These are phyloP conservation scores for Synergus itoensis DNA, from an alignment of 2,888 invertebrate species.

Conservation along the genomic window DNA sequence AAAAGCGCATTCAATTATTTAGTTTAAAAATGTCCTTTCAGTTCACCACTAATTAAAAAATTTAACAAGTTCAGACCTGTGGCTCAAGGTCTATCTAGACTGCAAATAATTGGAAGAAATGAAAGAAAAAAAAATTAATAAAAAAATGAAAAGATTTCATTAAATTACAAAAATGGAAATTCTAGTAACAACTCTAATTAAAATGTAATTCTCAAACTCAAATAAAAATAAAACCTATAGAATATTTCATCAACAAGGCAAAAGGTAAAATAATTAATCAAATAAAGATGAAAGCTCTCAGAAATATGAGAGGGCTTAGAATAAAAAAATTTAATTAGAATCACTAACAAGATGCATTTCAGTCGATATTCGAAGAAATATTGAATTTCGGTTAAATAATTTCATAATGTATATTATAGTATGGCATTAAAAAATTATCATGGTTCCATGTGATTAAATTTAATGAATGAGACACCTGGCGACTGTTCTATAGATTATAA, in stretches of 20 bases:
- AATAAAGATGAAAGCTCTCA: not conserved
- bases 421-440: not conserved
- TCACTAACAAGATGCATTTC: slow-evolving; percentile 11
- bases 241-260: slow-evolving; percentile 8
- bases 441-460: slow-evolving; percentile 1
- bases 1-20: not conserved
- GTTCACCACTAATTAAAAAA: too few species aligned
- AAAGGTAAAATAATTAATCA: not conserved
- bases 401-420: not conserved
- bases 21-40: too few species aligned
- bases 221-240: not conserved
- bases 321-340: slow-evolving; percentile 23
- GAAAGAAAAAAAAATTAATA: not conserved
- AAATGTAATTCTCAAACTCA: slow-evolving; percentile 9
- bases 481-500: not conserved
- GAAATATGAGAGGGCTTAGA: not conserved
- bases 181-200: not conserved
- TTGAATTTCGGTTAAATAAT: not conserved
- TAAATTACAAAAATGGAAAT: not conserved
- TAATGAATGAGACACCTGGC: not conserved
- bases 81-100: not conserved
- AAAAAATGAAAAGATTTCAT: not conserved
- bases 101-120: not conserved
- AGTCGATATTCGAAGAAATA: not conserved
- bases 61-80: too few species aligned